These are phyloP conservation scores for Eupithecia abbreviata DNA, from an alignment of 2,888 invertebrate species.

Conservation along the genomic window DNA sequence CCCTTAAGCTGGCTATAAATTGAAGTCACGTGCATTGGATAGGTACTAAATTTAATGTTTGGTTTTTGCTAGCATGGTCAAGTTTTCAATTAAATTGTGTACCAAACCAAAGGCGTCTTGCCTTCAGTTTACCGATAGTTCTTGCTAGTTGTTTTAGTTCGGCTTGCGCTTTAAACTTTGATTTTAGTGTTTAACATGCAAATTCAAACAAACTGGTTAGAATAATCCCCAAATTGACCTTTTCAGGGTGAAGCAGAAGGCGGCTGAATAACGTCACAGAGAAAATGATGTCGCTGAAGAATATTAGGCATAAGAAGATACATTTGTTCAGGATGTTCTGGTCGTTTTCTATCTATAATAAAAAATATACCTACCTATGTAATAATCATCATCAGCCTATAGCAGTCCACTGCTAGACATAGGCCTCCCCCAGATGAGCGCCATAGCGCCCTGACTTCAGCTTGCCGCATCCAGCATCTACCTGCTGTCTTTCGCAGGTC, in stretches of 20 bases:
- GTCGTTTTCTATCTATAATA: no score
- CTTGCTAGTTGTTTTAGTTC: neutral
- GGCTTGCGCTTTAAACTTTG: neutral
- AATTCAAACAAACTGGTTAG: slow-evolving; percentile 3
- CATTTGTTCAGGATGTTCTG: no score
- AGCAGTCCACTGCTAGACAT: no score
- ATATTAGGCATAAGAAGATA: neutral
- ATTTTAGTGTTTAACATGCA: neutral
- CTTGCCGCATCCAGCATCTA: no score
- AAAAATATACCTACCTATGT: no score
- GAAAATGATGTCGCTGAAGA: neutral
- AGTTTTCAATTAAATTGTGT: neutral
- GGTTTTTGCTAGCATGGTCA: neutral
- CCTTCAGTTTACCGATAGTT: slow-evolving; percentile 3
- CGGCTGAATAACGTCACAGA: neutral
- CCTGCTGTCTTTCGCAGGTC: no score
- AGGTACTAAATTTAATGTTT: neutral
- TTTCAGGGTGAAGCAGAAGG: neutral
- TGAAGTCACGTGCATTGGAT: neutral
- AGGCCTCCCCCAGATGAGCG: no score
- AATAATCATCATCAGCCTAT: no score
- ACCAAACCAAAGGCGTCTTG: neutral
- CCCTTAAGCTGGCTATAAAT: neutral
- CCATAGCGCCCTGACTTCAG: no score
- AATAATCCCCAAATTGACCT: neutral